phyloP scores from a whole-genome alignment of 2,113 vertebrate species.

The Leucopsar rothschildi region DNA sequence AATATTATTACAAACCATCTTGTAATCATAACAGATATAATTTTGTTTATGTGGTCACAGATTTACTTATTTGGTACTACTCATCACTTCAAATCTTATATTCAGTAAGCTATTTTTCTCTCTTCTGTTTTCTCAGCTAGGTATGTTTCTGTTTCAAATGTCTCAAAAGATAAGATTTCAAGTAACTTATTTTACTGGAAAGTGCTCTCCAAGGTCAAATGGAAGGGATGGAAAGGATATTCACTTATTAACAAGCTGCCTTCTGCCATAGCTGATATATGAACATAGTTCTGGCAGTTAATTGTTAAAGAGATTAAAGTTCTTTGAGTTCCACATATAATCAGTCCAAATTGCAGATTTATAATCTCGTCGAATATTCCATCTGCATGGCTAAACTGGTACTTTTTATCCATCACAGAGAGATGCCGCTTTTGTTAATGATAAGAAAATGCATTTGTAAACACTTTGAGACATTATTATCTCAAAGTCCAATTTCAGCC shows the following conservation, averaged over 20 bases:
- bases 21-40: background rate
- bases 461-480: background rate
- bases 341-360: background rate
- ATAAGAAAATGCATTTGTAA: background rate
- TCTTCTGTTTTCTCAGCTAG: background rate
- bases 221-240: background rate
- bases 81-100: background rate
- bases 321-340: background rate
- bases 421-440: background rate
- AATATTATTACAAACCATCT: background rate
- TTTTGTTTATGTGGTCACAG: background rate
- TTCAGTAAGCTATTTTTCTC: background rate
- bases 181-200: background rate
- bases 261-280: background rate
- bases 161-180: background rate
- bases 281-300: background rate
- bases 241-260: background rate
- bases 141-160: background rate
- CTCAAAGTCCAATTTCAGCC: background rate
- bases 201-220: background rate
- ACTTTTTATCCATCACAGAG: background rate
- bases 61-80: background rate
- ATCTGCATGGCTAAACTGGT: background rate
- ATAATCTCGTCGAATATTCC: background rate
- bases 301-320: constrained; percentile 3